Conservation (phyloP, 2,888 invertebrate species). For the Macroteleia sp. region DNA sequence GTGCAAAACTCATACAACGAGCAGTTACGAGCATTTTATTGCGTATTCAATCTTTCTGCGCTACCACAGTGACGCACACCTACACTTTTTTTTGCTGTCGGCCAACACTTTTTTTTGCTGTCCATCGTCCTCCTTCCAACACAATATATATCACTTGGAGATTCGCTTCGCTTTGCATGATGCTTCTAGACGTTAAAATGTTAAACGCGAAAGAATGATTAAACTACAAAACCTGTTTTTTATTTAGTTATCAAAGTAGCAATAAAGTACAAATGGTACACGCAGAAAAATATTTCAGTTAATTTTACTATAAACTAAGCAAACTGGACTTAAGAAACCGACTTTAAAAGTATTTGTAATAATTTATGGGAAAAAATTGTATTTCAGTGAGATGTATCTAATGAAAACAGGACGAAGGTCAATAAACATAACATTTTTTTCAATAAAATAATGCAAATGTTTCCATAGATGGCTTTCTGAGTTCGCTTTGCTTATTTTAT, state of each 20-base stretch:
- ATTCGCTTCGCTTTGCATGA: conserved; percentile 51
- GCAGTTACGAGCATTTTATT: conserved; percentile 69
- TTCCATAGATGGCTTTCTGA: too few species aligned
- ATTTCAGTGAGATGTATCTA: too few species aligned
- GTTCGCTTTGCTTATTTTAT: too few species aligned
- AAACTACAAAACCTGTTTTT: conserved; percentile 18
- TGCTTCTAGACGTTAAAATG: conserved; percentile 50
- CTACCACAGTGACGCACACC: conserved; percentile 61
- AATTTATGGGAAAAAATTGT: too few species aligned
- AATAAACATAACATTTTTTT: too few species aligned
- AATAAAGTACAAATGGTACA: conserved; percentile 18
- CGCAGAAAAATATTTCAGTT: too few species aligned
- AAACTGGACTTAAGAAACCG: too few species aligned
- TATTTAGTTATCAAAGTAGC: too few species aligned
- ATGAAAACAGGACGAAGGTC: too few species aligned
- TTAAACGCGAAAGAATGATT: conserved; percentile 49
- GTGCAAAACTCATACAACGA: conserved; percentile 42
- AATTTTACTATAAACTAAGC: too few species aligned
- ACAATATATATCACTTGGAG: conserved; percentile 45
- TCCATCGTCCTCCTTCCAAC: conserved; percentile 37
- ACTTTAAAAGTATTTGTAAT: too few species aligned
- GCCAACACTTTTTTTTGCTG: conserved; percentile 41
- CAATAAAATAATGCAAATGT: too few species aligned
- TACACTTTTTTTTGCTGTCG: conserved; percentile 54
- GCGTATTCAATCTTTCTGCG: conserved; percentile 70